Base-by-base conservation (phyloP, 2,888 invertebrate species). In the Meganola albula region DNA sequence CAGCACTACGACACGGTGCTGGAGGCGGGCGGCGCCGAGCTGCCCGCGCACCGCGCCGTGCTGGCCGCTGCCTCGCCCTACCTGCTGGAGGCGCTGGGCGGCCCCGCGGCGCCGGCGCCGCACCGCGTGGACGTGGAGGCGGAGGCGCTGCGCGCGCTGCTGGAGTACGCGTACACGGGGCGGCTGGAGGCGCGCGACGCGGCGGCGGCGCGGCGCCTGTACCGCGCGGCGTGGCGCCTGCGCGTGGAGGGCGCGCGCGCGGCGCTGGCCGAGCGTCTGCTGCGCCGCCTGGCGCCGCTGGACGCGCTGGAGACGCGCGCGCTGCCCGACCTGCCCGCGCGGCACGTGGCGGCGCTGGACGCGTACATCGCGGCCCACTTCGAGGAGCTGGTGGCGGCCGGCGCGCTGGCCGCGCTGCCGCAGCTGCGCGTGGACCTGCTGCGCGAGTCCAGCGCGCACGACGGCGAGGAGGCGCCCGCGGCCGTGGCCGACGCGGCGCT, bases 1-100 rank as follows among this genome's bases (percentile, higher is more conserved):
- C 93, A 95, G 69, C 94, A 96, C 78, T 96, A 93, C 83, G 96
- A 96, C 84, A 93, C 93, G 54, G 89, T 92, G 61, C 87, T 96
- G 58, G 91, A 93, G 72, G 94, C 93, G 64, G 89, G 88, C 83
- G 87, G 86, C 37, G 73, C 58, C 37, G 79, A 77, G 62, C 63
- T 76, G 48, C 52, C 76, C 14, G 95, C 94, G 72, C 96, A 96
- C 73, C 88, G 92, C 52, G 93, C 93, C 29, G 92, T 95, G 37
- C 83, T 95, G 54, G 94, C 93, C 3, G 92, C 93, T 49, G 91
- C 91, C 27, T 93, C 93, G 49, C 91, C 93, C 3, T 91, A 91
- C 70, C 87, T 95, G 44, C 91, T 94, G 64, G 92, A 93, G 58
- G 76, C 92, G 57, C 92, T 94, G 33, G 53, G 52, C 58, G 76